phyloP scores from a whole-genome alignment of 2,888 invertebrate genomes.

The Syritta pipiens region DNA sequence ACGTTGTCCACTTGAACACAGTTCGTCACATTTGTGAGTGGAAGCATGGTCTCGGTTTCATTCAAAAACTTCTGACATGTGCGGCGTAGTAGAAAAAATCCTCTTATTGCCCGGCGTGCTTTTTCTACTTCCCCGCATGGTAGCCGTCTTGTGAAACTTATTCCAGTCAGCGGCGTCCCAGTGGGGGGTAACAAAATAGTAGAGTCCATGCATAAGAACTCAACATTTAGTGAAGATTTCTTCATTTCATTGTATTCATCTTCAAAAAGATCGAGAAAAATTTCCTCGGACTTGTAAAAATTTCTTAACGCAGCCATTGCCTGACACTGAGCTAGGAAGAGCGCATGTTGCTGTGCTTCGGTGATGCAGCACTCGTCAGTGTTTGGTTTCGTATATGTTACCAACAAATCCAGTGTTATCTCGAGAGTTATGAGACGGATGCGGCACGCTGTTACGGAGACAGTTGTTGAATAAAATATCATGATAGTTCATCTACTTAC shows the following conservation, averaged over 20 bases:
- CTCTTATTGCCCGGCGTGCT: slow-evolving; percentile 92
- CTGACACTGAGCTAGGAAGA: slow-evolving; percentile 88
- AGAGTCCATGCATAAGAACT: slow-evolving; percentile 98
- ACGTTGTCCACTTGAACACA: slow-evolving; percentile 96
- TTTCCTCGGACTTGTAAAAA: slow-evolving; percentile 98
- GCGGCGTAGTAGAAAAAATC: slow-evolving; percentile 93
- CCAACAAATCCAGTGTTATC: slow-evolving; percentile 89
- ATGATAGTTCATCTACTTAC: too few species aligned
- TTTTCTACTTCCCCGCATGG: slow-evolving; percentile 97
- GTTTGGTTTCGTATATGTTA: slow-evolving; percentile 82
- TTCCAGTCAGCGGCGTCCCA: slow-evolving; percentile 96
- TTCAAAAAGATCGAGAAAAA: slow-evolving; percentile 99
- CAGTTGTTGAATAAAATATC: too few species aligned
- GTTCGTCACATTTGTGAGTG: slow-evolving; percentile 91
- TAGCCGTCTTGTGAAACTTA: slow-evolving; percentile 94
- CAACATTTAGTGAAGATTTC: slow-evolving; percentile 91
- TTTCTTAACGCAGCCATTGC: slow-evolving; percentile 91
- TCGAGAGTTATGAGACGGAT: slow-evolving; percentile 96
- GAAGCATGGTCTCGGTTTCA: slow-evolving; percentile 92
- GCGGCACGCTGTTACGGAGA: slow-evolving; percentile 83
- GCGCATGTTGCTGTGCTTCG: slow-evolving; percentile 81
- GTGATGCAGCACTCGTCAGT: slow-evolving; percentile 75
- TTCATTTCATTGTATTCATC: slow-evolving; percentile 97
- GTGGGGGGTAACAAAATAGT: slow-evolving; percentile 96
- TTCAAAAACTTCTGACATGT: slow-evolving; percentile 89